Conservation (phyloP, 2,888 invertebrate species). For the Mesorhabditis spiculigera region DNA sequence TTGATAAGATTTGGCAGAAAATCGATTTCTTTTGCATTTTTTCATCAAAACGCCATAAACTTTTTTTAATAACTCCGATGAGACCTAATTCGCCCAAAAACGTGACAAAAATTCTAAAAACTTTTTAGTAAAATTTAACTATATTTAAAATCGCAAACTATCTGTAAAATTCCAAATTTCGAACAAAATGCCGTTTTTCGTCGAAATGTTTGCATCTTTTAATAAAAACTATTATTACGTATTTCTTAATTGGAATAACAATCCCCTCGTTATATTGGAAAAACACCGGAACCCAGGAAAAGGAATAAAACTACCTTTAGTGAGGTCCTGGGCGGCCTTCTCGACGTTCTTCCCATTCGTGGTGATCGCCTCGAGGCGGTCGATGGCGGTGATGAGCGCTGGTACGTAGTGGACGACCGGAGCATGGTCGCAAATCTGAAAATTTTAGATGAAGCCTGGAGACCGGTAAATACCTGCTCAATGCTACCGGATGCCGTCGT, state of each 20-base stretch:
- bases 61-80: too few species aligned
- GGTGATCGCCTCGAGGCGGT: constrained; percentile 19
- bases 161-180: too few species aligned
- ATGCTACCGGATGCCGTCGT: constrained; percentile 28
- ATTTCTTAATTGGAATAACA: constrained; percentile 4
- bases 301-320: constrained; percentile 10
- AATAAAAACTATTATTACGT: neutral
- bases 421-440: neutral
- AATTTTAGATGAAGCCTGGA: neutral
- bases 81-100: too few species aligned
- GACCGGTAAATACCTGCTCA: constrained; percentile 17
- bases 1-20: too few species aligned
- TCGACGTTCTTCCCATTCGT: constrained; percentile 25
- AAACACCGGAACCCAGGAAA: neutral
- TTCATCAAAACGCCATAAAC: too few species aligned
- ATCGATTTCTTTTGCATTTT: too few species aligned
- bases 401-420: constrained; percentile 17
- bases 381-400: constrained; percentile 15
- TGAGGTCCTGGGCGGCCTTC: constrained; percentile 22
- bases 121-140: too few species aligned
- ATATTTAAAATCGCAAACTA: too few species aligned
- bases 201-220: constrained; percentile 9
- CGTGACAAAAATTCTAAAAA: too few species aligned
- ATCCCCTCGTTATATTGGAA: neutral
- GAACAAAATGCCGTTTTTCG: neutral